Evolutionary conservation across 2,113 vertebrate species (phyloP).

Genomic region (Ondatra zibethicus): DNA sequence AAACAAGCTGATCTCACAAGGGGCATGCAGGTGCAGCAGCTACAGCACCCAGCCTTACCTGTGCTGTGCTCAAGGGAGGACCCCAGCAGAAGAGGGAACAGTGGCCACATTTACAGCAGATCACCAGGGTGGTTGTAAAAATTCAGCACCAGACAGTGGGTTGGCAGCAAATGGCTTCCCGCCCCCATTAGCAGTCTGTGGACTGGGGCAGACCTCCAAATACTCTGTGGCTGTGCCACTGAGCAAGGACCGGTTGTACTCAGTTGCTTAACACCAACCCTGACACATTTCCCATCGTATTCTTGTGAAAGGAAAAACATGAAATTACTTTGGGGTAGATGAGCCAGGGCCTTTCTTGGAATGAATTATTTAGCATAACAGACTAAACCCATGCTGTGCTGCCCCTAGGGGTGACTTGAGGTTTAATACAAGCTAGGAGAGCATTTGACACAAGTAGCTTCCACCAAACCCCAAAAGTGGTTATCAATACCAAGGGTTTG

Average conservation of each 20-base stretch:
- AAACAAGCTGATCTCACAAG: not conserved
- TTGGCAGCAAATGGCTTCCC: slow-evolving; percentile 43
- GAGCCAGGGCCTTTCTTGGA: slow-evolving; percentile 46
- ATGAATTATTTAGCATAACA: slow-evolving; percentile 48
- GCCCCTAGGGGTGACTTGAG: slow-evolving; percentile 68
- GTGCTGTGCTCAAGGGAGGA: not conserved
- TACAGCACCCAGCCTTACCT: not conserved
- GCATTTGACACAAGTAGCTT: slow-evolving; percentile 69
- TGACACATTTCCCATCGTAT: not conserved
- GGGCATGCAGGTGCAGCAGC: not conserved
- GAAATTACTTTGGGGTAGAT: slow-evolving; percentile 47
- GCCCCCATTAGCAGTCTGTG: slow-evolving; percentile 70
- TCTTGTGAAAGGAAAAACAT: not conserved
- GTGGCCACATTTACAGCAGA: not conserved
- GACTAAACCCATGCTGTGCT: not conserved
- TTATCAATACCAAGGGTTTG: slow-evolving; percentile 74
- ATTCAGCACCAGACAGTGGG: slow-evolving; percentile 51
- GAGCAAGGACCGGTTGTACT: slow-evolving; percentile 18
- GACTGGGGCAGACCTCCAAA: slow-evolving; percentile 66
- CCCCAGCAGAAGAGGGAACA: not conserved
- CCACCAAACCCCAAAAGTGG: slow-evolving; percentile 55
- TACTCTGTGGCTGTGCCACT: slow-evolving; percentile 41
- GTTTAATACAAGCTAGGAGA: slow-evolving; percentile 80
- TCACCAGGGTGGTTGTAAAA: not conserved
- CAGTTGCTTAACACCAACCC: not conserved